Conservation (phyloP, 1,140 invertebrate species). For the Philaenus spumarius region DNA sequence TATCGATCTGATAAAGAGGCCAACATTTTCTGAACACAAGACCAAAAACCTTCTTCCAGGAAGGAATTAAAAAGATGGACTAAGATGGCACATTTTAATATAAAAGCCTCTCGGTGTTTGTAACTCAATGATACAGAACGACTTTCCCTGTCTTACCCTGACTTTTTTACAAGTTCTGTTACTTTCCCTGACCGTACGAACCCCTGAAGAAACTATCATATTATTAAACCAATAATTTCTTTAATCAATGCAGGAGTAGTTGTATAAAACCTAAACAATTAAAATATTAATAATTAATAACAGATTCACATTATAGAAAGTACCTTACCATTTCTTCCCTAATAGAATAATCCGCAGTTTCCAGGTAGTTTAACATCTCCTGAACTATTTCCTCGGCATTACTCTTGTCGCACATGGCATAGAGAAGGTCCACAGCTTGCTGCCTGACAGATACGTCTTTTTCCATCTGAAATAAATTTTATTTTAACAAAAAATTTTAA, state of each 20-base stretch:
- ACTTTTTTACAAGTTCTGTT: no score
- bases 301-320: background rate
- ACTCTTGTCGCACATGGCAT: slow-evolving; percentile 99
- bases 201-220: no score
- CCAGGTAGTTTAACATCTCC: slow-evolving; percentile 98
- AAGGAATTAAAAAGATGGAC: no score
- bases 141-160: no score
- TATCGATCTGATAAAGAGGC: no score
- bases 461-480: slow-evolving; percentile 85
- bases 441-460: slow-evolving; percentile 98
- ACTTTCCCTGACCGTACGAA: no score
- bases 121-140: no score
- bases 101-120: no score
- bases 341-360: slow-evolving; percentile 99
- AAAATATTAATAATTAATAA: background rate
- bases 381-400: slow-evolving; percentile 99
- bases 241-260: background rate
- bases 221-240: background rate
- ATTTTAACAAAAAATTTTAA: no score
- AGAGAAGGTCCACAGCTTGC: slow-evolving; percentile 96
- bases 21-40: no score
- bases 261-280: background rate
- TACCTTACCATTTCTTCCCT: slow-evolving; percentile 94
- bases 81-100: no score
- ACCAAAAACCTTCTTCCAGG: no score